phyloP scores from a whole-genome alignment of 2,888 invertebrate species.

The Pristionchus arcanus region DNA sequence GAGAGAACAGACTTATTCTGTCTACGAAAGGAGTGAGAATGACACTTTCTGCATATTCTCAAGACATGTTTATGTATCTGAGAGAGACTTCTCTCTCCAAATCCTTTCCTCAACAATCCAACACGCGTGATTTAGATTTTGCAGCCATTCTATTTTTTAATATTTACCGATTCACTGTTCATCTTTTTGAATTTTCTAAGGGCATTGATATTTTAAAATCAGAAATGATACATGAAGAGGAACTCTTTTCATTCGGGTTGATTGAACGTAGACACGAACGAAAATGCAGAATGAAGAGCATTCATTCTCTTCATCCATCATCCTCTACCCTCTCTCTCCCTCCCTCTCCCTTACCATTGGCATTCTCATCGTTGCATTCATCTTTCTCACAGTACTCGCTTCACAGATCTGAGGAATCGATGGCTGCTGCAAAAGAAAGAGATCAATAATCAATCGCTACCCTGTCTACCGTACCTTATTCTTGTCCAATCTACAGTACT shows the following conservation, averaged over 20 bases:
- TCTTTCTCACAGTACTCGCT: conserved; percentile 46
- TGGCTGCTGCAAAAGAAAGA: conserved; percentile 34
- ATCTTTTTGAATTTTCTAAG: no score
- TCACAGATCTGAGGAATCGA: conserved; percentile 39
- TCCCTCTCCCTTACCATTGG: not conserved
- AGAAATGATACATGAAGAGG: no score
- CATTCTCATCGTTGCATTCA: conserved; percentile 42
- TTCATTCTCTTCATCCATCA: not conserved
- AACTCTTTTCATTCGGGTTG: no score
- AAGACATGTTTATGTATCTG: not conserved
- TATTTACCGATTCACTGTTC: no score
- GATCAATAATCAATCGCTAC: not conserved
- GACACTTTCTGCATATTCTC: not conserved
- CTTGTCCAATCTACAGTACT: conserved; percentile 60
- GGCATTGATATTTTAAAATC: no score
- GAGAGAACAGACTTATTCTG: not conserved
- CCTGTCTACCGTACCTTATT: conserved; percentile 19
- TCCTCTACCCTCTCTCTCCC: not conserved
- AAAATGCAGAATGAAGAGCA: not conserved
- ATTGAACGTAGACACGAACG: not conserved
- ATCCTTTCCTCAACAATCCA: no score
- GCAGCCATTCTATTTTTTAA: no score
- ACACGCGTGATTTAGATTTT: no score
- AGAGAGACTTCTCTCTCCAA: not conserved
- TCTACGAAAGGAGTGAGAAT: not conserved